These are phyloP conservation scores for Pharmacophagus antenor DNA, from an alignment of 2,888 invertebrate genomes.

Conservation along the genomic window DNA sequence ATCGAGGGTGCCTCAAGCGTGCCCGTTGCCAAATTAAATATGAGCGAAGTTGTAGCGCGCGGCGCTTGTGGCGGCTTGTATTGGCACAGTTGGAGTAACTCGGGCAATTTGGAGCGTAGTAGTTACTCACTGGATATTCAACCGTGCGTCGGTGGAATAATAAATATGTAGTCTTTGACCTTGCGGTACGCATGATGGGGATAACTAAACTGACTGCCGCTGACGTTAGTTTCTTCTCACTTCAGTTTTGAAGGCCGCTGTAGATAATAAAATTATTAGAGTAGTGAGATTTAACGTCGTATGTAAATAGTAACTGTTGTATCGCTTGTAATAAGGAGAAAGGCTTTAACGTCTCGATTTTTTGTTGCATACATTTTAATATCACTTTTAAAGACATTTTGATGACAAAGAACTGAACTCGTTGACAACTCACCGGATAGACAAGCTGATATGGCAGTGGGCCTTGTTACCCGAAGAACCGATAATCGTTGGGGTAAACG, in stretches of 20 bases:
- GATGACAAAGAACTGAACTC: too few species aligned
- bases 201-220: neutral
- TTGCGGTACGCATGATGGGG: neutral
- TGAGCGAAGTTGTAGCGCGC: conserved; percentile 39
- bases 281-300: neutral
- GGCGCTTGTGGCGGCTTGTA: conserved; percentile 26
- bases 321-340: too few species aligned
- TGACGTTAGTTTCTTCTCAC: too few species aligned
- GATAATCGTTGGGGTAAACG: too few species aligned
- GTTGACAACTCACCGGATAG: too few species aligned
- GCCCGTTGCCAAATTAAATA: conserved; percentile 46
- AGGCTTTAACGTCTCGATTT: too few species aligned
- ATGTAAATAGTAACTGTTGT: too few species aligned
- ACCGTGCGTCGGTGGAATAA: conserved; percentile 18
- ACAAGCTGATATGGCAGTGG: too few species aligned
- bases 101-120: conserved; percentile 25
- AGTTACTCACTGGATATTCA: conserved; percentile 23
- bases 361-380: too few species aligned
- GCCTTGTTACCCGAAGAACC: too few species aligned
- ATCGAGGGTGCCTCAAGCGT: conserved; percentile 33
- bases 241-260: too few species aligned
- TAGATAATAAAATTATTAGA: neutral
- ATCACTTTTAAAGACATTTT: too few species aligned
- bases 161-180: conserved; percentile 7
- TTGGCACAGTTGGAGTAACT: conserved; percentile 29